phyloP scores from a whole-genome alignment of 2,113 vertebrate genomes.

The Pterocles orientalis region DNA sequence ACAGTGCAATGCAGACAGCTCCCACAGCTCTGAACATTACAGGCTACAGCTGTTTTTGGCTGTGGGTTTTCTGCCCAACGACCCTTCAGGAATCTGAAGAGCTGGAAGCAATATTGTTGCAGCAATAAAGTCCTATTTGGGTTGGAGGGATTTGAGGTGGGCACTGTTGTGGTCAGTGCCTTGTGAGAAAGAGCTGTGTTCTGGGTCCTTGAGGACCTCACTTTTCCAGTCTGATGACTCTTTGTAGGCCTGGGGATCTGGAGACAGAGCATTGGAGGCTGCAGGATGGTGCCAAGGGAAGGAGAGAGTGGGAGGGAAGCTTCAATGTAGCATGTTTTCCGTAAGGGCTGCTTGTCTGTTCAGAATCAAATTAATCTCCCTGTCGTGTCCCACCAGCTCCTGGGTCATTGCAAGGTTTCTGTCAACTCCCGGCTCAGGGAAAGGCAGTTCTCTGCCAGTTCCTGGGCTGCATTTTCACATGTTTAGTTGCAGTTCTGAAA shows the following conservation, averaged over 20 bases:
- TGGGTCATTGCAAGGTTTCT: slow-evolving; percentile 42
- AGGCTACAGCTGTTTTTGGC: slow-evolving; percentile 40
- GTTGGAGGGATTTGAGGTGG: neutral
- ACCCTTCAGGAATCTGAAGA: neutral
- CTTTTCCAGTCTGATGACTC: neutral
- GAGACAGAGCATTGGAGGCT: neutral
- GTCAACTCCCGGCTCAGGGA: neutral
- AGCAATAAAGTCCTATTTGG: neutral
- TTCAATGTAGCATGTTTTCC: neutral
- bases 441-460: neutral
- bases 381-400: neutral
- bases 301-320: slow-evolving; percentile 9
- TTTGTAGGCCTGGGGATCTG: neutral
- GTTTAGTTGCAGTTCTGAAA: neutral
- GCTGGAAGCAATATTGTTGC: neutral
- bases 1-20: slow-evolving; percentile 39
- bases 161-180: neutral
- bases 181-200: neutral
- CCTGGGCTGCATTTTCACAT: neutral
- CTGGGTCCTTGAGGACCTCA: neutral
- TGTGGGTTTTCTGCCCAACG: slow-evolving; percentile 9
- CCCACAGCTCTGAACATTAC: slow-evolving; percentile 30
- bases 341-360: neutral
- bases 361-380: slow-evolving; percentile 9
- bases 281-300: neutral